A percentile compares a stretch with the other conserved stretches of the same genome.
Conservation (phyloP, 2,113 vertebrate species). For the Myiopsitta monachus region DNA sequence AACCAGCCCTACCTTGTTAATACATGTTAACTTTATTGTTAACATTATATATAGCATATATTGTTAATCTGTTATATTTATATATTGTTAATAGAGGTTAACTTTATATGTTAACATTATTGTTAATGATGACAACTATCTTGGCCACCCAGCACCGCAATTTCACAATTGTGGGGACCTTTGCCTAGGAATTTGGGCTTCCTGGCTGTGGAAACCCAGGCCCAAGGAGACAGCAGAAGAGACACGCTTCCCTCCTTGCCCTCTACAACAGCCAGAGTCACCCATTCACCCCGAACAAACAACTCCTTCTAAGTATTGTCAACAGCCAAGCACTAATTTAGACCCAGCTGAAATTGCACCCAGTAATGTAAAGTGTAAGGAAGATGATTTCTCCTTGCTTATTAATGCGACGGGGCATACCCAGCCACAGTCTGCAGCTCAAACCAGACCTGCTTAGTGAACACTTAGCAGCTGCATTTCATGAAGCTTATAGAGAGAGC, state of each 20-base stretch:
- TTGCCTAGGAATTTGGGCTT: not conserved
- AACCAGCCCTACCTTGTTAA: not conserved
- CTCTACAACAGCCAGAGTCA: not conserved
- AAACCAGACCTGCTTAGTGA: fast-evolving
- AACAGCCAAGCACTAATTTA: not conserved
- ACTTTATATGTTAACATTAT: not conserved
- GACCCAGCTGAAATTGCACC: not conserved
- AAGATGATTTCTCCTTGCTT: not conserved
- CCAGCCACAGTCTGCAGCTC: not conserved
- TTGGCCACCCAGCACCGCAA: not conserved
- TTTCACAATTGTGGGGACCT: fast-evolving
- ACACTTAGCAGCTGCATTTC: not conserved
- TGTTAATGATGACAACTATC: not conserved
- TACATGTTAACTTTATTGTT: not conserved
- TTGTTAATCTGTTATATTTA: not conserved
- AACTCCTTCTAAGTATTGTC: not conserved
- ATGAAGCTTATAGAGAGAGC: not conserved
- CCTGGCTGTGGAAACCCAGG: fast-evolving
- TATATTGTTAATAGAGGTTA: not conserved
- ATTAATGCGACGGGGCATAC: not conserved
- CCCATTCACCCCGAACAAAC: fast-evolving
- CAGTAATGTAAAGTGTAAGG: not conserved
- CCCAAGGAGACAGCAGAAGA: not conserved
- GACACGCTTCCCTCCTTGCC: fast-evolving
- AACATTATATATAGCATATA: not conserved